phyloP scores from a whole-genome alignment of 2,797 vertebrate species.

The Coranthus polyacanthus region DNA sequence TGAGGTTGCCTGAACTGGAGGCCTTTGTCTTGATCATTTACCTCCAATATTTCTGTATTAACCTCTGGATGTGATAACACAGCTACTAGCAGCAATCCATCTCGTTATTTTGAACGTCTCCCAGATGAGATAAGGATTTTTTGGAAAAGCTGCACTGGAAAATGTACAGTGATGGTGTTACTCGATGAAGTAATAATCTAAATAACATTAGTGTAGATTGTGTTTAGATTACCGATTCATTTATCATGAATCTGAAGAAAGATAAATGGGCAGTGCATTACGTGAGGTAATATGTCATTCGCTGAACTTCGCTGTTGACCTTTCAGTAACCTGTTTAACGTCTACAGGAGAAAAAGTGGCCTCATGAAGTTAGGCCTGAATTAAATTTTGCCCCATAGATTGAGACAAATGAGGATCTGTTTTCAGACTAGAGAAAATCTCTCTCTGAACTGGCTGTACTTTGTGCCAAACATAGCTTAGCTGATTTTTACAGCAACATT shows the following conservation, averaged over 20 bases:
- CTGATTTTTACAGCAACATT: neutral
- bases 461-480: neutral
- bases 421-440: neutral
- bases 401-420: slow-evolving; percentile 15
- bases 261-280: slow-evolving; percentile 46
- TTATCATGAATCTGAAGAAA: slow-evolving; percentile 45
- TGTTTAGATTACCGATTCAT: slow-evolving; percentile 64
- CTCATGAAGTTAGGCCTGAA: slow-evolving; percentile 5
- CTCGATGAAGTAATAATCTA: slow-evolving; percentile 36
- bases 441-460: neutral
- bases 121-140: slow-evolving; percentile 51
- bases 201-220: slow-evolving; percentile 43
- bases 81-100: slow-evolving; percentile 52
- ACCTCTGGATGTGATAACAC: slow-evolving; percentile 32
- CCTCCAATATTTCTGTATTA: slow-evolving; percentile 29
- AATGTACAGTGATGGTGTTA: slow-evolving; percentile 44
- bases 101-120: slow-evolving; percentile 15
- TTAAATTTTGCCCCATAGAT: slow-evolving; percentile 1
- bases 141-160: slow-evolving; percentile 43
- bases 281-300: slow-evolving; percentile 31
- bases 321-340: slow-evolving; percentile 48
- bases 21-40: slow-evolving; percentile 20
- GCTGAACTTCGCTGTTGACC: slow-evolving; percentile 43
- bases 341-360: slow-evolving; percentile 36
- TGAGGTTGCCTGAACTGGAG: neutral